Percentiles rank a stretch among this genome's conserved stretches.
phyloP scores from a whole-genome alignment of 2,888 invertebrate species.

The Dinocampus coccinellae region DNA sequence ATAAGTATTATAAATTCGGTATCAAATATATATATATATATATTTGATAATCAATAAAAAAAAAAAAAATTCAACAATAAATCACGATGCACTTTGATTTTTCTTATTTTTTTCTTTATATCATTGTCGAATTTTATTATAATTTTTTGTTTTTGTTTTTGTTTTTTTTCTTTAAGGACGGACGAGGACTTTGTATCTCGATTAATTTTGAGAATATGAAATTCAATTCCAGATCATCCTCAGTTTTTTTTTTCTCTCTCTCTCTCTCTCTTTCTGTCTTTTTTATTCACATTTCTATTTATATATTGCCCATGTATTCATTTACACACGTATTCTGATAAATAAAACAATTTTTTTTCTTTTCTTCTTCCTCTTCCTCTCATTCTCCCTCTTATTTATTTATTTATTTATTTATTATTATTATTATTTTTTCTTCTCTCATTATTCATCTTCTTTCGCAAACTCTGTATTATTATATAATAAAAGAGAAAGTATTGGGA shows the following conservation, averaged over 20 bases:
- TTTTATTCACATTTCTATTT: too few relatives aligned
- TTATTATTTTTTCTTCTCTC: neutral
- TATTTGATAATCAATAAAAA: neutral
- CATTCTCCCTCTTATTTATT: neutral
- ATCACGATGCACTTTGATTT: neutral
- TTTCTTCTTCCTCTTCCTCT: neutral
- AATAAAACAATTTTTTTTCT: too few relatives aligned
- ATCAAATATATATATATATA: neutral
- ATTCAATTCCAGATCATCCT: neutral
- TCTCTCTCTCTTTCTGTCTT: too few relatives aligned
- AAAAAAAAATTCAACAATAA: neutral
- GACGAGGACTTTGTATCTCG: constrained; percentile 25
- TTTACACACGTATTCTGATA: too few relatives aligned
- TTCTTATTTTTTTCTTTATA: too few relatives aligned
- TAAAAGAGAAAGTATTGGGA: constrained; percentile 29
- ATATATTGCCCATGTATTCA: too few relatives aligned
- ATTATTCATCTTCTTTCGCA: constrained; percentile 1
- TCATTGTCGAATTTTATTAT: too few relatives aligned
- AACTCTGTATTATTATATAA: constrained; percentile 20
- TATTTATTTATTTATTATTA: constrained; percentile 5
- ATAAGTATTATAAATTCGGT: neutral
- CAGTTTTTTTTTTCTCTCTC: neutral
- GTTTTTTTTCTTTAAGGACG: constrained; percentile 29
- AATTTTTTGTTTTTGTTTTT: too few relatives aligned
- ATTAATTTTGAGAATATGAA: neutral